Evolutionary conservation across 53 echinoderm and acorn worm genomes (phyloP), one percentile per base, ranked within the genome.

Genomic region (Stichopus horrens): DNA sequence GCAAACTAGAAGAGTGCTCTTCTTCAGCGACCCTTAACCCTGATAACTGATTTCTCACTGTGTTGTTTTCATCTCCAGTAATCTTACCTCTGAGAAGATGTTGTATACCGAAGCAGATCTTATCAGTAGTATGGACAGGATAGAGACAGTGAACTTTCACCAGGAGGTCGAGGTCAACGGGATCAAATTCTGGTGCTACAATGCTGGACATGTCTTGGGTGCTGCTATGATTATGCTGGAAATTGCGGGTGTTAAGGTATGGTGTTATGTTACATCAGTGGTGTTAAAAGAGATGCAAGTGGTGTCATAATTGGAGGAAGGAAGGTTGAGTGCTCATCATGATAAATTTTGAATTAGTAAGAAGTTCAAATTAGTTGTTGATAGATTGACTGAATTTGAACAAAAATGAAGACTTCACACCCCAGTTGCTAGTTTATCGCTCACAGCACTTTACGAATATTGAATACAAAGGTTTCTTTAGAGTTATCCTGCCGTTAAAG

Each of bases 221-320:
- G 97, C 97, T 0, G 92, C 94, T 55, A 97, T 97, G 97, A 95
- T 92, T 83, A 95, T 97, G 90, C 88, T 97, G 13, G 97, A 97
- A 63, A 97, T 97, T 8, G 97, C 97, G 77, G 97, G 96, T 19
- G 96, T 96, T 20, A 96, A 96, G 94, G 96, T 96, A 83, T 52
- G 85, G 87, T 83, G 7, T 57, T 8, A 37, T 37, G 2, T 37
- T 37, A 37, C 37, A 37, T 37, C 37, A 37, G 8, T 83, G 77
- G 77, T 7, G 9, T 20, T 8, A 74, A 23, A 8, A 23, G 0
- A 23, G 10, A 23, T 21, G 9, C 75, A 20, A 21, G 59, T 8
- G 59, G 59, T 59, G 59, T 11, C 11, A 59, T 11, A 4, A 59
- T 59, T 1, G 11, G 59, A 59, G 8, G 1, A 11, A 37, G 37